These are phyloP conservation scores for Aplochiton taeniatus DNA, from an alignment of 2,797 vertebrate species.

Conservation along the genomic window DNA sequence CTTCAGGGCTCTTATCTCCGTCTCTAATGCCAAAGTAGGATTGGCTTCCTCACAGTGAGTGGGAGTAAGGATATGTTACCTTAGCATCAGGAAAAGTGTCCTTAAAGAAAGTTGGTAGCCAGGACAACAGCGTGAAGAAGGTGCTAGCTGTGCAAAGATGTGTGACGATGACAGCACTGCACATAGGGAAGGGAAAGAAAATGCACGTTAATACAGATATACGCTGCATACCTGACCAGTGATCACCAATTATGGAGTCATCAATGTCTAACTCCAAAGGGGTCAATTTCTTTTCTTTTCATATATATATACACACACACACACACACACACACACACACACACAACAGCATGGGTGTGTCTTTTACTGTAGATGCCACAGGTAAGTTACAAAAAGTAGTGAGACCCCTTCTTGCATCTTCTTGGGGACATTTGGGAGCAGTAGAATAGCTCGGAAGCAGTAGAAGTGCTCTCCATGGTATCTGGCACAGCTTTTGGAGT, in stretches of 20 bases:
- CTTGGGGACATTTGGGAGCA: no score
- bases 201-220: slow-evolving; percentile 26
- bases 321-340: background rate
- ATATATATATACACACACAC: background rate
- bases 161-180: slow-evolving; percentile 88
- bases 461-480: no score
- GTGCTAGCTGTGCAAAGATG: slow-evolving; percentile 91
- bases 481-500: no score
- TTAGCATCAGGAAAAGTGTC: slow-evolving; percentile 91
- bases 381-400: no score
- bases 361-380: no score
- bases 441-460: no score
- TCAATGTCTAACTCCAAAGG: no score
- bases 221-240: background rate
- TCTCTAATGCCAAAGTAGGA: background rate
- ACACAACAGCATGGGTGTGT: background rate
- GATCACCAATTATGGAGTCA: no score
- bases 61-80: slow-evolving; percentile 69
- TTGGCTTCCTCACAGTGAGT: background rate
- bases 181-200: background rate
- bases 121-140: slow-evolving; percentile 93
- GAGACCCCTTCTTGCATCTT: no score
- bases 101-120: slow-evolving; percentile 96
- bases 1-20: no score
- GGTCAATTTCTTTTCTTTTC: background rate